Base-by-base conservation (phyloP, 2,888 invertebrate genomes). In the Mantis religiosa region DNA sequence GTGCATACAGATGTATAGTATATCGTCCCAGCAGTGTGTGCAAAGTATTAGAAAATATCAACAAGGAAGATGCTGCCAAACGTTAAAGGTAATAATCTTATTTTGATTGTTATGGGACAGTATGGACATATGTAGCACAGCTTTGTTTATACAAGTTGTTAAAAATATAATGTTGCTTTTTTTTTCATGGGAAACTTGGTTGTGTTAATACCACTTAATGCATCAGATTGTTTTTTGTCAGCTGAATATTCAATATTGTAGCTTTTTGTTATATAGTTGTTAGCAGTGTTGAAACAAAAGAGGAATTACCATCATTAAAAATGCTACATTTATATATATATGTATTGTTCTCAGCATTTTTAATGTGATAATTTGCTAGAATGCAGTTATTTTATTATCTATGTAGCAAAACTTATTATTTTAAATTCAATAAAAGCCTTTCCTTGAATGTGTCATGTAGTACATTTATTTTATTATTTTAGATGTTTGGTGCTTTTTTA, bases 31-130 rank as follows among this genome's bases (percentile, higher is more conserved):
- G 41, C 41, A 41, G 41, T 20, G 54, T 71, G 54, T 71, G 54
- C 54, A 71, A 71, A 20, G 25, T 71, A 71, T 71, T 71, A 71
- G 54, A 71, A 87, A 87, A 82, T 87, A 54, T 34, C 87, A 87
- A 34, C 28, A 87, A 82, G 25, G 96, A 93, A 95, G 87, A 89
- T 85, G 82, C n/a, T 54, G 28, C 88, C 82, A 82, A 81, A 47
- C 34, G 88, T 81, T 82, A 54, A 88, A 88, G 88, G 88, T 88
- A 88, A 88, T 85, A 82, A 85, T 85, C 28, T 87, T 88, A 84
- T 85, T 84, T 84, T 41, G 47, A 34, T 85, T 84, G 82, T 82
- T 81, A 85, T 88, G 88, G 82, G 82, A 87, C 85, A 41, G 85
- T 88, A 85, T 85, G 30, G 82, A 88, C 85, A 82, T 82, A 28